Conservation (phyloP, 2,797 vertebrate genomes). For the Acestrorhynchus altus region DNA sequence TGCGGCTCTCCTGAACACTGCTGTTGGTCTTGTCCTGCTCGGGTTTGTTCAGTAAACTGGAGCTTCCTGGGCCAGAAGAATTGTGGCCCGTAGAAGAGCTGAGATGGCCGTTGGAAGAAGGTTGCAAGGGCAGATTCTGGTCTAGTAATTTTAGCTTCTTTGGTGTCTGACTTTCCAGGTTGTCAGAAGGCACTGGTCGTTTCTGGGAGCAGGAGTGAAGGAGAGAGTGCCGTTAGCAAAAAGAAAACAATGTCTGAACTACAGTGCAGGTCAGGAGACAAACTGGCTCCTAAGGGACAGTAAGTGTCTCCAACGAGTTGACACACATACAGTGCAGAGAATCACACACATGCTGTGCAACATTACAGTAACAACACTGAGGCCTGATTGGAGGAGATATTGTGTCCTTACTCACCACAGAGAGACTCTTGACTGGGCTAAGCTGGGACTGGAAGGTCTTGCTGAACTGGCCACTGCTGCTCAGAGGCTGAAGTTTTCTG, state of each 20-base stretch:
- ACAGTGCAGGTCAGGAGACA: constrained; percentile 16
- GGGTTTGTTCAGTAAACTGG: constrained; percentile 65
- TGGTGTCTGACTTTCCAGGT: constrained; percentile 72
- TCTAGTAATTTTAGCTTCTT: constrained; percentile 80
- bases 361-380: constrained; percentile 22
- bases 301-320: constrained; percentile 36
- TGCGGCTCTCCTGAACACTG: constrained; percentile 70
- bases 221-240: constrained; percentile 14
- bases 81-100: constrained; percentile 60
- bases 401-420: constrained; percentile 75
- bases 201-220: constrained; percentile 68
- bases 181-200: constrained; percentile 75
- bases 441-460: constrained; percentile 76
- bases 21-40: constrained; percentile 71
- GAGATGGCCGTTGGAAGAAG: constrained; percentile 67
- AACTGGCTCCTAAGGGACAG: constrained; percentile 46
- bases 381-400: constrained; percentile 19
- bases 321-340: constrained; percentile 44
- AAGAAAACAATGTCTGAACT: constrained; percentile 24
- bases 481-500: constrained; percentile 80
- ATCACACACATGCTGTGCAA: background rate
- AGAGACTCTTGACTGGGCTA: constrained; percentile 80
- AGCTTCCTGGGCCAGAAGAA: constrained; percentile 66
- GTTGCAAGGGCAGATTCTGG: constrained; percentile 69
- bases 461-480: constrained; percentile 71